Conservation (phyloP, 2,797 vertebrate genomes). For the Channa striata region DNA sequence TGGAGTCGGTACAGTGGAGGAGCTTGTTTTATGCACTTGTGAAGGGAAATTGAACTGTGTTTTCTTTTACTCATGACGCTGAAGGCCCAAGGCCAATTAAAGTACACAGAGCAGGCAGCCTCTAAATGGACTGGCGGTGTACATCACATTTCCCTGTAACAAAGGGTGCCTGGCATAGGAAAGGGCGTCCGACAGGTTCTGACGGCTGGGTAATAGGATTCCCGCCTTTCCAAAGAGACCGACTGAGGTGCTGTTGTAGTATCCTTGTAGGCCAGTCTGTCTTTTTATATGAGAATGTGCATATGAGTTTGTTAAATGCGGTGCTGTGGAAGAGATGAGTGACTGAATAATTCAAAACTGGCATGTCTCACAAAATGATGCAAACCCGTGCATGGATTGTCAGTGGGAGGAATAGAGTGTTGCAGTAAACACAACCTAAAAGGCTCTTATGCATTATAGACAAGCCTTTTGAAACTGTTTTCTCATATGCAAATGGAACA, state of each 20-base stretch:
- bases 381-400: constrained; percentile 81
- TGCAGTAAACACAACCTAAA: constrained; percentile 85
- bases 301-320: constrained; percentile 81
- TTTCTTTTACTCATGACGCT: constrained; percentile 74
- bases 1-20: constrained; percentile 85
- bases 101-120: constrained; percentile 60
- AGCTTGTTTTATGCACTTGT: constrained; percentile 87
- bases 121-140: constrained; percentile 71
- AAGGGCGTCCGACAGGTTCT: constrained; percentile 67
- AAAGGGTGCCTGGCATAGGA: constrained; percentile 50
- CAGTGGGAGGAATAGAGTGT: constrained; percentile 80
- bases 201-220: constrained; percentile 73
- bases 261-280: constrained; percentile 71
- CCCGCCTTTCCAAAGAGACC: constrained; percentile 73
- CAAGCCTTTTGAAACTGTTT: constrained; percentile 81
- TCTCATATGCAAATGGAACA: constrained; percentile 82
- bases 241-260: constrained; percentile 69
- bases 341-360: constrained; percentile 89
- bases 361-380: constrained; percentile 85
- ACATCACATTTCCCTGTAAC: constrained; percentile 58
- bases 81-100: constrained; percentile 75
- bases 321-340: constrained; percentile 78
- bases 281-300: constrained; percentile 64
- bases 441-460: constrained; percentile 86
- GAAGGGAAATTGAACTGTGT: constrained; percentile 89